These are phyloP conservation scores for Quadroppia sp. DNA, from an alignment of 2,888 invertebrate genomes.

Conservation along the genomic window DNA sequence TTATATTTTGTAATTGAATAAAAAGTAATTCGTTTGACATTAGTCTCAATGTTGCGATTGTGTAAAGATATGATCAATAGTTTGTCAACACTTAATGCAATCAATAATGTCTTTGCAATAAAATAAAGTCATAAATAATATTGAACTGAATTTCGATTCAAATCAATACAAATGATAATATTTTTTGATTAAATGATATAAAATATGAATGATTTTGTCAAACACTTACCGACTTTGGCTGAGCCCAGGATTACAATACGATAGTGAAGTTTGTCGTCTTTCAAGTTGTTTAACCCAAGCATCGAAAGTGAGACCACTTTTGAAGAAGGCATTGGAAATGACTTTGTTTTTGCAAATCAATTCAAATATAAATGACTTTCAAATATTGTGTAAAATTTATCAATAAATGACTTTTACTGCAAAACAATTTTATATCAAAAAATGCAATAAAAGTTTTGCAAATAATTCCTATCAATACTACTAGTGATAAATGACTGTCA, in stretches of 20 bases:
- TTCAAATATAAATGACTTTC: background rate
- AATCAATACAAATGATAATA: too few relatives aligned
- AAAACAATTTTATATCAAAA: background rate
- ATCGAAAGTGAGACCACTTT: slow-evolving; percentile 3
- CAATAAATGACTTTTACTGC: too few relatives aligned
- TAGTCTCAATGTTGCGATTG: too few relatives aligned
- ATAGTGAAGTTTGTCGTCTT: slow-evolving; percentile 43
- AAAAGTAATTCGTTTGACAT: too few relatives aligned
- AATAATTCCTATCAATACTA: background rate
- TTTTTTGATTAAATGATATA: too few relatives aligned
- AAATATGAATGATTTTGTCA: background rate
- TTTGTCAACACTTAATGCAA: too few relatives aligned
- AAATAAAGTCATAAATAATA: too few relatives aligned
- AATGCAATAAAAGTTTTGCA: background rate
- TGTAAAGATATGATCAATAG: too few relatives aligned
- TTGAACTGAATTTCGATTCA: too few relatives aligned
- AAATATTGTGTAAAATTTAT: background rate
- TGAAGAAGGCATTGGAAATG: slow-evolving; percentile 17
- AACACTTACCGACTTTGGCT: slow-evolving; percentile 67
- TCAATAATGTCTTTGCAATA: too few relatives aligned
- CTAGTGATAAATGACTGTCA: background rate
- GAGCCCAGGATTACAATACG: slow-evolving; percentile 78
- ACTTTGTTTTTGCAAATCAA: background rate
- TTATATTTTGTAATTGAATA: too few relatives aligned
- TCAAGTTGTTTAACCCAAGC: background rate